Conservation (phyloP, 2,888 invertebrate genomes). For the Pseudococcus longispinus region DNA sequence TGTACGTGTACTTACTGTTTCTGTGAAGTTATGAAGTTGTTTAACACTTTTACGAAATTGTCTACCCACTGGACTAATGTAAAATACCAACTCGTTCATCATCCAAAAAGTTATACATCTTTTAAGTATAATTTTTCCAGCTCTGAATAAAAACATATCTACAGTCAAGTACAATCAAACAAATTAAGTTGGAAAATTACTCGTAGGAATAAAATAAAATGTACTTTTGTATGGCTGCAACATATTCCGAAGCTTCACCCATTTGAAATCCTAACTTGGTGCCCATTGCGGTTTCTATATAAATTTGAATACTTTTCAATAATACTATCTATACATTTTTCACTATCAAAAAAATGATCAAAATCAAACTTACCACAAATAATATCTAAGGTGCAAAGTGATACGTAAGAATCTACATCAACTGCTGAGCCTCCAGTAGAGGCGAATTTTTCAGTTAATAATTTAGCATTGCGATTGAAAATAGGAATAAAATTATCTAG, state of each 20-base stretch:
- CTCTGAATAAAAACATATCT: constrained; percentile 46
- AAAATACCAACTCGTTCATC: constrained; percentile 56
- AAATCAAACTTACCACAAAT: constrained; percentile 56
- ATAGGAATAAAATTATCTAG: constrained; percentile 72
- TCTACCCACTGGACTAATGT: constrained; percentile 56
- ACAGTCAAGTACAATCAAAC: no score
- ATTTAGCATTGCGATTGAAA: constrained; percentile 65
- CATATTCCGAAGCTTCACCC: constrained; percentile 58
- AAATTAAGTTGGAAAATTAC: not conserved
- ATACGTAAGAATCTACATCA: constrained; percentile 47
- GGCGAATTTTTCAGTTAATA: constrained; percentile 52
- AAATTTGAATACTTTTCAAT: no score
- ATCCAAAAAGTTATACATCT: constrained; percentile 58
- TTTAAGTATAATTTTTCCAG: constrained; percentile 56
- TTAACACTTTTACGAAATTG: constrained; percentile 57
- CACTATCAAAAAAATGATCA: not conserved
- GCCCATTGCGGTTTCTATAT: constrained; percentile 59
- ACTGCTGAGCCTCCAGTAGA: not conserved
- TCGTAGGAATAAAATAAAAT: not conserved
- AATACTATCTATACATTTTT: no score
- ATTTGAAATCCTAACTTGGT: constrained; percentile 57
- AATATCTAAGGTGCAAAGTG: constrained; percentile 56
- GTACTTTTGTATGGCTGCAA: constrained; percentile 58
- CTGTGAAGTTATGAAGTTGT: constrained; percentile 58
- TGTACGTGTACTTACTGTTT: constrained; percentile 57